Conservation (phyloP, 1,140 invertebrate genomes). For the Drosophila yakuba region DNA sequence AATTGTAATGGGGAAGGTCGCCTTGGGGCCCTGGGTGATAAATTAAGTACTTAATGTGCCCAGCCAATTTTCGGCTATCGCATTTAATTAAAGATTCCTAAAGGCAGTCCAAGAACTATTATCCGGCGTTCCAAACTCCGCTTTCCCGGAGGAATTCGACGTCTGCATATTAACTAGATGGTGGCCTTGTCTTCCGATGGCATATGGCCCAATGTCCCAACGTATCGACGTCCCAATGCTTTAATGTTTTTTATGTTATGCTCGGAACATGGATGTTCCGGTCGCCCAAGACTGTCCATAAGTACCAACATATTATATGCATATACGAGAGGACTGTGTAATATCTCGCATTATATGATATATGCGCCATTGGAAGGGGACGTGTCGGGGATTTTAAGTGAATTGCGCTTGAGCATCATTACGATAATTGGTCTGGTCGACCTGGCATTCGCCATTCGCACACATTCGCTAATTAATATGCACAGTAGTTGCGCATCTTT, state of each 20-base stretch:
- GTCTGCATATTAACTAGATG: constrained; percentile 61
- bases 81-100: constrained; percentile 69
- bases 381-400: constrained; percentile 51
- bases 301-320: background rate
- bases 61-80: constrained; percentile 36
- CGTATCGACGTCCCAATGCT: constrained; percentile 1
- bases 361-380: constrained; percentile 38
- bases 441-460: constrained; percentile 22
- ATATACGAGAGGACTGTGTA: constrained; percentile 4
- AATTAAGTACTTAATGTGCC: constrained; percentile 71
- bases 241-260: constrained; percentile 19
- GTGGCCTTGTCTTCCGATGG: constrained; percentile 24
- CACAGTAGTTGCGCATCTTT: constrained; percentile 48
- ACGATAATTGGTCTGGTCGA: constrained; percentile 63
- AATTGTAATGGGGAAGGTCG: constrained; percentile 54
- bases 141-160: constrained; percentile 19
- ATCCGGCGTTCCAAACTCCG: constrained; percentile 36
- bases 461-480: constrained; percentile 70
- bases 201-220: constrained; percentile 14
- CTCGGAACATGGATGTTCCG: constrained; percentile 51
- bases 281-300: constrained; percentile 35
- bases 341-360: constrained; percentile 28
- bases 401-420: constrained; percentile 54
- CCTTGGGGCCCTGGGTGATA: constrained; percentile 53
- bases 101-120: constrained; percentile 13